Conservation (phyloP, 2,888 invertebrate genomes). For the Pristionchus mayeri region DNA sequence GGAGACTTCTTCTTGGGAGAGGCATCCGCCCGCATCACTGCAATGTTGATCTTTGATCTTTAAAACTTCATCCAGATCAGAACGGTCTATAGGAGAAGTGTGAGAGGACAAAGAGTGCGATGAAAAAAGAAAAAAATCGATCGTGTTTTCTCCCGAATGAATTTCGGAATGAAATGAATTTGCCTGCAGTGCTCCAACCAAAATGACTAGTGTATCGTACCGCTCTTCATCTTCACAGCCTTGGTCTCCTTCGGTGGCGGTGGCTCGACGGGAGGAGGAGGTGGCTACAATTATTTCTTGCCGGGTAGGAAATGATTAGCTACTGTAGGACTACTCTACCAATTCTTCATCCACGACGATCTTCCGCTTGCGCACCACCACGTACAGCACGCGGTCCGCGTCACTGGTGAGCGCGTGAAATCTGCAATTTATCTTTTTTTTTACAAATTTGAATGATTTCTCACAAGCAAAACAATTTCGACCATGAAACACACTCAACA, state of each 20-base stretch:
- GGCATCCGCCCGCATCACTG: conserved; percentile 26
- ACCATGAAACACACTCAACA: too few species aligned
- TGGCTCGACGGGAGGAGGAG: background rate
- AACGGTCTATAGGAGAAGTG: too few species aligned
- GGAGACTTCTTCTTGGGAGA: conserved; percentile 11
- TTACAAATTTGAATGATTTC: too few species aligned
- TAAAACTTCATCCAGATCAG: too few species aligned
- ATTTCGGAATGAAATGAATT: background rate
- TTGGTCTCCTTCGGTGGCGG: background rate
- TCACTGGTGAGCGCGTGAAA: conserved; percentile 40
- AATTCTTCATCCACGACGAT: background rate
- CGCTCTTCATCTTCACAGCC: background rate
- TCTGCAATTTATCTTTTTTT: too few species aligned
- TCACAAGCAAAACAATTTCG: background rate
- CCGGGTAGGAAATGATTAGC: background rate
- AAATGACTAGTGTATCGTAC: background rate
- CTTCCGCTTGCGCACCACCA: conserved; percentile 17
- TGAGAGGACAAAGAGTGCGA: too few species aligned
- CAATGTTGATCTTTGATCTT: too few species aligned
- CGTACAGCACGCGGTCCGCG: conserved; percentile 2
- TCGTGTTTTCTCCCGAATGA: background rate
- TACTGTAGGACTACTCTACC: background rate
- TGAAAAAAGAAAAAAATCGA: too few species aligned
- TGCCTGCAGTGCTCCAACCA: background rate
- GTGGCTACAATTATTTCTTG: background rate